These are phyloP conservation scores for Melanerpes aurifrons DNA, from an alignment of 2,113 vertebrate species.

Conservation along the genomic window DNA sequence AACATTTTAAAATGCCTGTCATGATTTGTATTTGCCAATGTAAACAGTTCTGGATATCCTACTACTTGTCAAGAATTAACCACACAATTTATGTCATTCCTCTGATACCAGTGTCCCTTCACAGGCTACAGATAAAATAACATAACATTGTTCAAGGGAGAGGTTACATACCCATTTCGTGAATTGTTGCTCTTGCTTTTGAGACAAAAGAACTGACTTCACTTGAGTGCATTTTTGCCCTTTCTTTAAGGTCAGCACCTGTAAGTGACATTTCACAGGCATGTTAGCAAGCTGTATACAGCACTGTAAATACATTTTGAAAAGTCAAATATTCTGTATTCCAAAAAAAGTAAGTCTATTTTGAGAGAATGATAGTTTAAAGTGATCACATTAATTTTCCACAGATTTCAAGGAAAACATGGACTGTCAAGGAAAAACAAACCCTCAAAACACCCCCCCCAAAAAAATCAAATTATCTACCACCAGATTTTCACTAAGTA, in stretches of 20 bases:
- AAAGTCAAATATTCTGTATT: not conserved
- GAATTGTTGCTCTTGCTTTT: conserved; percentile 90
- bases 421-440: not conserved
- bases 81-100: not conserved
- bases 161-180: conserved; percentile 87
- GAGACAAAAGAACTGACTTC: conserved; percentile 96
- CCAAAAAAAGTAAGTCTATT: not conserved
- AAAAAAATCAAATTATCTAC: not conserved
- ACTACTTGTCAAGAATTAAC: not conserved
- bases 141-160: not conserved
- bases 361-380: not conserved
- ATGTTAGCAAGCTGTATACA: conserved; percentile 5
- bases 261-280: conserved; percentile 61
- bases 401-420: conserved; percentile 59
- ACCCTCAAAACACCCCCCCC: not conserved
- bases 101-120: not conserved
- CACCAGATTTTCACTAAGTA: not conserved
- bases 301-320: not conserved
- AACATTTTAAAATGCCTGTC: not conserved
- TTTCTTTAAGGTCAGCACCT: conserved; percentile 97
- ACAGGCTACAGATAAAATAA: not conserved
- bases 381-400: not conserved
- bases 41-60: not conserved
- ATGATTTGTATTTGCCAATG: not conserved
- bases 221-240: conserved; percentile 93